Evolutionary conservation across 2,113 vertebrate species (phyloP).

Genomic region (Cyrtonyx montezumae): DNA sequence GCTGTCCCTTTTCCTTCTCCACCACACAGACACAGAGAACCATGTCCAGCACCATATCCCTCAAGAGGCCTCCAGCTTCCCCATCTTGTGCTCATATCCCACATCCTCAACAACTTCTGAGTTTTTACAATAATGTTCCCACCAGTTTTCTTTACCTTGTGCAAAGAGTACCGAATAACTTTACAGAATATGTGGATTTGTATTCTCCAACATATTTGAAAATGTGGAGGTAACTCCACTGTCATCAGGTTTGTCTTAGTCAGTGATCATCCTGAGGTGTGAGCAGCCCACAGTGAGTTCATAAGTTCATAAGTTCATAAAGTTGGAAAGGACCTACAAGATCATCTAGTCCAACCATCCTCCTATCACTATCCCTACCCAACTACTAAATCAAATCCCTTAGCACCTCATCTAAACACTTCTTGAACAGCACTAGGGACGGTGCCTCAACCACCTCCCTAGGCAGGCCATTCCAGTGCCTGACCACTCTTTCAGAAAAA

Average conservation of each 20-base stretch:
- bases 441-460: too few relatives aligned
- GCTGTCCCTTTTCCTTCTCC: neutral
- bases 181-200: neutral
- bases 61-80: neutral
- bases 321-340: too few relatives aligned
- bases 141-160: neutral
- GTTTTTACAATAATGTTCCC: neutral
- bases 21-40: neutral
- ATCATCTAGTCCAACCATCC: too few relatives aligned
- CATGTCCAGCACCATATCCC: accelerated
- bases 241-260: neutral
- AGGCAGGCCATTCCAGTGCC: too few relatives aligned
- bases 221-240: neutral
- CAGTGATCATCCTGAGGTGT: neutral
- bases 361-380: too few relatives aligned
- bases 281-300: neutral
- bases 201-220: neutral
- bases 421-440: too few relatives aligned
- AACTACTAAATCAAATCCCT: too few relatives aligned
- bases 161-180: neutral
- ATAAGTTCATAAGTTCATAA: too few relatives aligned
- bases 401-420: too few relatives aligned
- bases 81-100: neutral
- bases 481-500: too few relatives aligned
- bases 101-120: neutral